Conservation (phyloP, 1,140 invertebrate species). For the Stegodyphus dumicola region DNA sequence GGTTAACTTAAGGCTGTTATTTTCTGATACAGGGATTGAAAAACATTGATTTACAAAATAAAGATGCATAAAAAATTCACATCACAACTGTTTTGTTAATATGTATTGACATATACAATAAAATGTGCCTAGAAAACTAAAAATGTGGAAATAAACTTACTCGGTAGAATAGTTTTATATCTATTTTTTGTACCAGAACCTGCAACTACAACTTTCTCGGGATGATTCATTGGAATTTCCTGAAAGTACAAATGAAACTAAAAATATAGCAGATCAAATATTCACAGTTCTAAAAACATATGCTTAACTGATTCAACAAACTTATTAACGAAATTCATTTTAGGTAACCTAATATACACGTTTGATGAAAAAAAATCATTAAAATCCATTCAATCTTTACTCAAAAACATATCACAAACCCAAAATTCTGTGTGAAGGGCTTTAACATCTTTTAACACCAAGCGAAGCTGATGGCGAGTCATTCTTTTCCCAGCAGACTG, state of each 20-base stretch:
- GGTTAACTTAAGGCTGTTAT: too few relatives aligned
- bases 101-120: background rate
- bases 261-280: too few relatives aligned
- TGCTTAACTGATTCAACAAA: background rate
- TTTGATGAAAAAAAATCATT: too few relatives aligned
- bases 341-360: too few relatives aligned
- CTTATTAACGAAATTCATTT: too few relatives aligned
- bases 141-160: constrained; percentile 64
- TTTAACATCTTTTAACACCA: constrained; percentile 72
- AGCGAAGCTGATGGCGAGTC: constrained; percentile 78
- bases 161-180: constrained; percentile 89
- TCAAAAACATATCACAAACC: constrained; percentile 66
- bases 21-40: too few relatives aligned
- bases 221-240: constrained; percentile 89
- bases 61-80: background rate
- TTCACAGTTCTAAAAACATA: background rate
- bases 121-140: background rate
- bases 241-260: constrained; percentile 47
- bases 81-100: background rate
- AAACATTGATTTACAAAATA: too few relatives aligned
- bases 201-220: constrained; percentile 86
- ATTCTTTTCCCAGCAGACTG: constrained; percentile 75
- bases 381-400: background rate
- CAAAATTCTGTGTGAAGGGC: constrained; percentile 88
- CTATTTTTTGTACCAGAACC: constrained; percentile 91